Conservation (phyloP, 2,888 invertebrate species). For the Schizotus pectinicornis region DNA sequence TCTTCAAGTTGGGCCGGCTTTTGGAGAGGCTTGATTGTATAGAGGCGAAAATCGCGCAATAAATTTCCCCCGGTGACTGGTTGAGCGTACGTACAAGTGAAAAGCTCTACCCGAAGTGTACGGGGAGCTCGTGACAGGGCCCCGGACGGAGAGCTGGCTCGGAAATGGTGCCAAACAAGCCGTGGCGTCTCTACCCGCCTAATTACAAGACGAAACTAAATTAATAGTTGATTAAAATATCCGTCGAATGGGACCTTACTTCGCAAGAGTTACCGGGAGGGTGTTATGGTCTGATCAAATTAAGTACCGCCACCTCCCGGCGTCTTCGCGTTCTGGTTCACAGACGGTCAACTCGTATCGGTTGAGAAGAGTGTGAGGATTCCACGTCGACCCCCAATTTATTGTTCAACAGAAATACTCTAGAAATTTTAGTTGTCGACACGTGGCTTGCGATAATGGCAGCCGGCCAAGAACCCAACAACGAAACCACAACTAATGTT, state of each 20-base stretch:
- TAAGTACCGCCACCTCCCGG: conserved; percentile 9
- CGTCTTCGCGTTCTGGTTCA: conserved; percentile 6
- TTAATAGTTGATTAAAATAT: conserved; percentile 23
- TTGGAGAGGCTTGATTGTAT: conserved; percentile 17
- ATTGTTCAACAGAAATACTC: conserved; percentile 7
- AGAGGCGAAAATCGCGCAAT: conserved; percentile 16
- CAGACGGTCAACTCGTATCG: conserved; percentile 17
- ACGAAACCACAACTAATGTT: too few species aligned
- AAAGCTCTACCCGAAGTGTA: conserved; percentile 3
- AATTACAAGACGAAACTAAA: conserved; percentile 21
- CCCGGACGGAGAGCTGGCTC: background rate
- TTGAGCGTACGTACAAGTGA: conserved; percentile 11
- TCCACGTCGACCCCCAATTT: background rate
- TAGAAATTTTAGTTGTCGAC: conserved; percentile 12
- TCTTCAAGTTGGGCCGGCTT: conserved; percentile 6
- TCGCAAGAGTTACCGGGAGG: conserved; percentile 4
- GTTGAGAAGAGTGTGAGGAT: conserved; percentile 8
- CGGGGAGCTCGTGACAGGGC: background rate
- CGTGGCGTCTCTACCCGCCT: conserved; percentile 8
- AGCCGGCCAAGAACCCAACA: conserved; percentile 7
- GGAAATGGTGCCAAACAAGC: background rate
- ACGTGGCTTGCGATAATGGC: conserved; percentile 16
- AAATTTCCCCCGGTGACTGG: conserved; percentile 18
- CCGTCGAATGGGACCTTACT: conserved; percentile 2
- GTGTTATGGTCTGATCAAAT: conserved; percentile 9